Percentiles rank a stretch among this genome's conserved stretches.
phyloP scores from a whole-genome alignment of 2,797 vertebrate genomes.

The Crocidura indochinensis region DNA sequence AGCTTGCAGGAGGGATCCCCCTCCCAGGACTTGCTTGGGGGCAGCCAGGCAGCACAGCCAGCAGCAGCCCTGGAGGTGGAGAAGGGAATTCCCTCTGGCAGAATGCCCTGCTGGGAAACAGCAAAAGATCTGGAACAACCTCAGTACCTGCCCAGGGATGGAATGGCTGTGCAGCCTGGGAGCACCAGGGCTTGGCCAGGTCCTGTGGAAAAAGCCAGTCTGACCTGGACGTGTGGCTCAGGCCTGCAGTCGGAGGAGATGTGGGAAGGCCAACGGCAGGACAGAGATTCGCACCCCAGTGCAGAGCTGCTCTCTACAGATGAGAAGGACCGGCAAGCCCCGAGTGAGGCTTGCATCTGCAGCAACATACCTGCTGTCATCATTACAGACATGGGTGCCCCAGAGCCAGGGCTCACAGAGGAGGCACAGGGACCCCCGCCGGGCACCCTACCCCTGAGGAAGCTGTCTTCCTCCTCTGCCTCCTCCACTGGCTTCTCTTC shows the following conservation, averaged over 20 bases:
- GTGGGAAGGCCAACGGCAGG: constrained; percentile 61
- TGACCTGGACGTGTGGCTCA: constrained; percentile 55
- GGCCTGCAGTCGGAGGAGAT: constrained; percentile 53
- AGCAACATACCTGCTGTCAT: constrained; percentile 95
- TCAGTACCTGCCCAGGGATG: constrained; percentile 46
- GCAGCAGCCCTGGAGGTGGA: background rate
- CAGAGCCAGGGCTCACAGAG: constrained; percentile 85
- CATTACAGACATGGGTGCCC: constrained; percentile 95
- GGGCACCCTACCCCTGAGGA: constrained; percentile 91
- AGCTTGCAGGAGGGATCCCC: constrained; percentile 40
- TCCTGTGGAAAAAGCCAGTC: constrained; percentile 1
- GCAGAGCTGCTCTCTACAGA: constrained; percentile 9
- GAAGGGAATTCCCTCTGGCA: background rate
- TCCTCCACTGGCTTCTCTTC: constrained; percentile 99
- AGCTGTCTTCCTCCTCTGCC: constrained; percentile 97
- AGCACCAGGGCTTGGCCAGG: constrained; percentile 32
- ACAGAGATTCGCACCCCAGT: background rate
- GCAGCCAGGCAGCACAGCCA: background rate
- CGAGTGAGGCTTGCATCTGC: background rate
- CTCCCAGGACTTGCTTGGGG: background rate
- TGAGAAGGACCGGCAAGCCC: constrained; percentile 60
- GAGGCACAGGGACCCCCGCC: constrained; percentile 88
- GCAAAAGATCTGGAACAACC: constrained; percentile 43
- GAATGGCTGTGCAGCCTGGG: background rate
- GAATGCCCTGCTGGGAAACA: constrained; percentile 53